Evolutionary conservation across 2,888 invertebrate genomes (phyloP).

Genomic region (Macrosoma leucophasiata): DNA sequence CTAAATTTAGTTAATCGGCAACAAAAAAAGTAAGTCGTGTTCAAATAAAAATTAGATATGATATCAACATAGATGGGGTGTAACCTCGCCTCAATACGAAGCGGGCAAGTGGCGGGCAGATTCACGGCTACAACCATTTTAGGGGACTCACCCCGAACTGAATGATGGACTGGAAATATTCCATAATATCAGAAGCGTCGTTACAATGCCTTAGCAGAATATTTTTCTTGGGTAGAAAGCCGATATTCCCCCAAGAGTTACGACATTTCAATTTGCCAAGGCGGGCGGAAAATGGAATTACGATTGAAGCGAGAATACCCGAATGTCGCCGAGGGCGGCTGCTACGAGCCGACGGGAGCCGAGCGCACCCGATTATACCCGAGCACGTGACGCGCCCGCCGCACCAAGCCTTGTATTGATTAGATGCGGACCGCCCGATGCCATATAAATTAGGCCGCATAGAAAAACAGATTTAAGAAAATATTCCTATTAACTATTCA

Average conservation of each 20-base stretch:
- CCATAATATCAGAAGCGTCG: slow-evolving; percentile 67
- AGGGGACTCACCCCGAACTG: slow-evolving; percentile 54
- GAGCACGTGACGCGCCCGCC: slow-evolving; percentile 53
- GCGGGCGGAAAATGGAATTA: slow-evolving; percentile 77
- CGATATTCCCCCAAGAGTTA: slow-evolving; percentile 77
- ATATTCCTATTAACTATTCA: too few relatives aligned
- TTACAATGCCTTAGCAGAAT: slow-evolving; percentile 71
- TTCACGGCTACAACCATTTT: slow-evolving; percentile 57
- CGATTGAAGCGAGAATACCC: slow-evolving; percentile 70
- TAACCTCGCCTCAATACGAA: too few relatives aligned
- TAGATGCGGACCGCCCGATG: slow-evolving; percentile 75
- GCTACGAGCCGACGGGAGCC: slow-evolving; percentile 40
- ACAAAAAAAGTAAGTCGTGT: too few relatives aligned
- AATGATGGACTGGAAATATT: slow-evolving; percentile 71
- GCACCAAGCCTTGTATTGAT: slow-evolving; percentile 71
- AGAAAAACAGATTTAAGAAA: slow-evolving; percentile 56
- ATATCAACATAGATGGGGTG: too few relatives aligned
- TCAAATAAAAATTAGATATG: too few relatives aligned
- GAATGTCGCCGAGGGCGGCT: slow-evolving; percentile 47
- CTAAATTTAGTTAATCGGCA: too few relatives aligned
- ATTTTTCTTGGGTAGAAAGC: slow-evolving; percentile 75
- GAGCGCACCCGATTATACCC: slow-evolving; percentile 46
- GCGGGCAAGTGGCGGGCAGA: slow-evolving; percentile 54
- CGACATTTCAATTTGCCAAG: slow-evolving; percentile 78
- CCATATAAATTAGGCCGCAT: slow-evolving; percentile 74